Conservation (phyloP, 2,113 vertebrate genomes). For the Rhodinocichla rosea region DNA sequence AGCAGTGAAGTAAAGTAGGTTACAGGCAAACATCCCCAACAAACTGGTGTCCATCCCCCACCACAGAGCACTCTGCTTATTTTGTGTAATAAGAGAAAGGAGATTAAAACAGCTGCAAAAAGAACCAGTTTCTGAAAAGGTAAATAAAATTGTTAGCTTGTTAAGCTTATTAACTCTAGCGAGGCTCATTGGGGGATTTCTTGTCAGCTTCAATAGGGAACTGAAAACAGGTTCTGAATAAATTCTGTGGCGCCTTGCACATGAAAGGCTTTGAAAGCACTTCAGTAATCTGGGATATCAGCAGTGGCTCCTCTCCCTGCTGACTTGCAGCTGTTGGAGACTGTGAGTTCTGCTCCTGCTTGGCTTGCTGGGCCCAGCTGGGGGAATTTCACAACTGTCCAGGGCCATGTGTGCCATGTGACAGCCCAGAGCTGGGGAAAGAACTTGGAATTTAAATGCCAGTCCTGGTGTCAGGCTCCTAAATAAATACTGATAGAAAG, state of each 20-base stretch:
- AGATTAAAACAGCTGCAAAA: neutral
- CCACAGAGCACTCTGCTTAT: neutral
- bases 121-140: constrained; percentile 18
- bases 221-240: constrained; percentile 32
- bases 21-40: neutral
- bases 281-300: constrained; percentile 32
- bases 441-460: neutral
- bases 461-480: neutral
- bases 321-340: constrained; percentile 16
- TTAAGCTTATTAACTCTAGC: constrained; percentile 56
- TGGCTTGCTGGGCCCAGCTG: neutral
- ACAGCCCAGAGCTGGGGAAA: neutral
- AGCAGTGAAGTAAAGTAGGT: neutral
- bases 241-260: neutral
- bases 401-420: neutral
- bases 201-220: constrained; percentile 55
- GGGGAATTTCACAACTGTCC: neutral
- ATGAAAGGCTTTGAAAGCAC: constrained; percentile 37
- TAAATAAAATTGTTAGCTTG: constrained; percentile 59
- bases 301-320: neutral
- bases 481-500: neutral
- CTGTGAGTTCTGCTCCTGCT: neutral
- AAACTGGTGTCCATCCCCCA: neutral
- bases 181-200: constrained; percentile 20
- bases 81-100: neutral